Percentiles rank a stretch among this genome's conserved stretches.
phyloP scores from a whole-genome alignment of 2,888 invertebrate species.

The Heliconius erato region DNA sequence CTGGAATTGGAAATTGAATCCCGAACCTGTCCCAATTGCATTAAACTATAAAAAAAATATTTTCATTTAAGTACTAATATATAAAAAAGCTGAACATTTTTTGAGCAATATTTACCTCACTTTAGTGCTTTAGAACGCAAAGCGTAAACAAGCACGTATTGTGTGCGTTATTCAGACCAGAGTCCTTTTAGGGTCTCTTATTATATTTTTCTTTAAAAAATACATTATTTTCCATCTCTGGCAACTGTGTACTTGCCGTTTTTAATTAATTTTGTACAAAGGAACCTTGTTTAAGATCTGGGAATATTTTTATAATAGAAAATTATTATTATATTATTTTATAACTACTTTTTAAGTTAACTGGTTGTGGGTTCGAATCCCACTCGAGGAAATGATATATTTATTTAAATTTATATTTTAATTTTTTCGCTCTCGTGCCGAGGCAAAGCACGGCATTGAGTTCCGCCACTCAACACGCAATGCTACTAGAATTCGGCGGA shows the following conservation, averaged over 20 bases:
- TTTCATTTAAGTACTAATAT: background rate
- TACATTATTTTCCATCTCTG: background rate
- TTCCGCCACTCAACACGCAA: too few species aligned
- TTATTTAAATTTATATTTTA: too few species aligned
- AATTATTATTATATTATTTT: too few species aligned
- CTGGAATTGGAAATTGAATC: background rate
- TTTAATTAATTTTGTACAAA: slow-evolving; percentile 1
- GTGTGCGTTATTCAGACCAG: slow-evolving; percentile 15
- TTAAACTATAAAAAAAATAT: background rate
- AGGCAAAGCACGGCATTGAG: too few species aligned
- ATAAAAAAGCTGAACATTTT: slow-evolving; percentile 18
- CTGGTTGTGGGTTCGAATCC: too few species aligned
- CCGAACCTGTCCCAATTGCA: background rate
- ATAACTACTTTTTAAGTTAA: too few species aligned
- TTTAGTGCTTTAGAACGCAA: slow-evolving; percentile 24
- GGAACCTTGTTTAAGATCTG: background rate
- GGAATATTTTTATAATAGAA: background rate
- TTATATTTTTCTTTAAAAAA: slow-evolving; percentile 6
- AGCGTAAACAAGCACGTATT: slow-evolving; percentile 37
- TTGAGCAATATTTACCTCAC: slow-evolving; percentile 6
- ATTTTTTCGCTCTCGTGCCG: too few species aligned
- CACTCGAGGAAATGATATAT: too few species aligned
- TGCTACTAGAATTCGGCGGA: too few species aligned
- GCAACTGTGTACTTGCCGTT: background rate
- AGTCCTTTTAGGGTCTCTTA: slow-evolving; percentile 33